A percentile compares a stretch with the other conserved stretches of the same genome.
phyloP scores from a whole-genome alignment of 2,113 vertebrate genomes.

The Dromas ardeola region DNA sequence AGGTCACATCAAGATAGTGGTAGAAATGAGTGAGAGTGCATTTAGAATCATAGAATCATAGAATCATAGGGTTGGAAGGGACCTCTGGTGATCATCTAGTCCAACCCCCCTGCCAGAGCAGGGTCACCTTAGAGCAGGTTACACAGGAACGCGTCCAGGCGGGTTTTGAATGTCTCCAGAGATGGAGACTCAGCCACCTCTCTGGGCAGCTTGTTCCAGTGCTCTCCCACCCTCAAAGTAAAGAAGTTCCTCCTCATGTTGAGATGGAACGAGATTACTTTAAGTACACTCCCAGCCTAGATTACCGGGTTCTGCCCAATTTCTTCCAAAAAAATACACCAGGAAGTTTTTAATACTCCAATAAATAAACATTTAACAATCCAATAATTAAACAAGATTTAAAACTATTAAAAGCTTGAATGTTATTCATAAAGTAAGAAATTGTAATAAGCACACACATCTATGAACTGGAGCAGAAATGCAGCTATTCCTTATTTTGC shows the following conservation, averaged over 20 bases:
- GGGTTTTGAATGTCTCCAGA: too few relatives aligned
- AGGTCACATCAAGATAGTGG: neutral
- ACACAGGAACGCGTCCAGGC: too few relatives aligned
- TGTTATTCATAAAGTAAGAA: neutral
- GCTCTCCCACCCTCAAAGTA: too few relatives aligned
- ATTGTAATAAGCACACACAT: neutral
- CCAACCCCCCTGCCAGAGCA: too few relatives aligned
- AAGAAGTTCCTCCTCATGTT: too few relatives aligned
- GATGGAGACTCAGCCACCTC: too few relatives aligned
- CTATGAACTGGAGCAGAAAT: neutral
- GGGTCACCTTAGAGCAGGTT: too few relatives aligned
- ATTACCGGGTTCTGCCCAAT: neutral
- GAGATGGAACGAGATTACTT: too few relatives aligned
- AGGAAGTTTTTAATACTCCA: neutral
- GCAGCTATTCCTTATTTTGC: neutral
- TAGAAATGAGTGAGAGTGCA: neutral
- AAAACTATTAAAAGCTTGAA: neutral
- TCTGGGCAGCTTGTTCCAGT: too few relatives aligned
- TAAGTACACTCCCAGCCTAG: neutral
- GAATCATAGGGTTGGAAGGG: too few relatives aligned
- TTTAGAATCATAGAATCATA: too few relatives aligned
- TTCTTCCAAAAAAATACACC: neutral
- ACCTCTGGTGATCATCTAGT: too few relatives aligned
- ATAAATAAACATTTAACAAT: slow-evolving; percentile 1
- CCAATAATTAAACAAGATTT: neutral